phyloP scores from a whole-genome alignment of 2,113 vertebrate species.

The Phylloscopus trochilus region DNA sequence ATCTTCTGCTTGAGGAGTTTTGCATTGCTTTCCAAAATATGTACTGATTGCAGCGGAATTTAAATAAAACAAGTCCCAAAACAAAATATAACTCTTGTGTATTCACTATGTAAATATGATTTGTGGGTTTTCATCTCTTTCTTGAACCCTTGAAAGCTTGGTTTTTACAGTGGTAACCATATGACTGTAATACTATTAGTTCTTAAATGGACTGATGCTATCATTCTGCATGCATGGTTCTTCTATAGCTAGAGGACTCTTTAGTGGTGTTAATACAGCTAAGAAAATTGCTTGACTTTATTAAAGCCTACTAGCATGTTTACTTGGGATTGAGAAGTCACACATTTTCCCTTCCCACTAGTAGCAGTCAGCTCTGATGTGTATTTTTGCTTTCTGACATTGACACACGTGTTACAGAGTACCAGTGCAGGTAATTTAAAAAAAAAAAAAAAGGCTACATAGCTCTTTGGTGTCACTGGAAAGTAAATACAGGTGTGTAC shows the following conservation, averaged over 20 bases:
- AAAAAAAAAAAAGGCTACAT: not conserved
- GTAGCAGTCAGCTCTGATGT: not conserved
- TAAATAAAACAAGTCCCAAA: not conserved
- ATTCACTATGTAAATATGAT: not conserved
- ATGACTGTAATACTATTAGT: not conserved
- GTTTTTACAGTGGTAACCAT: not conserved
- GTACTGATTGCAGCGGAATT: not conserved
- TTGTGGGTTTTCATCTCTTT: not conserved
- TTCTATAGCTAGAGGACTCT: not conserved
- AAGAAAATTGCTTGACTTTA: not conserved
- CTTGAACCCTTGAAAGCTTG: not conserved
- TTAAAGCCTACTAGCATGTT: not conserved
- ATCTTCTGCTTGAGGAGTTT: not conserved
- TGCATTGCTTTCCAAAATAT: not conserved
- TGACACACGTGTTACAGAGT: not conserved
- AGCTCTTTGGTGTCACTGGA: not conserved
- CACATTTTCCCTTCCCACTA: not conserved
- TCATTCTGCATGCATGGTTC: not conserved
- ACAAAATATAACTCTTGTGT: not conserved
- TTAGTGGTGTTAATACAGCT: not conserved
- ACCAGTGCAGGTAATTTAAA: not conserved
- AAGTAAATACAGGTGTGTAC: not conserved
- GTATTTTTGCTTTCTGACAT: not conserved
- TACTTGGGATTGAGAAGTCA: not conserved
- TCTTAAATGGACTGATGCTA: not conserved